Base-by-base conservation (phyloP, 2,797 vertebrate species). In the Manis crassicaudata region DNA sequence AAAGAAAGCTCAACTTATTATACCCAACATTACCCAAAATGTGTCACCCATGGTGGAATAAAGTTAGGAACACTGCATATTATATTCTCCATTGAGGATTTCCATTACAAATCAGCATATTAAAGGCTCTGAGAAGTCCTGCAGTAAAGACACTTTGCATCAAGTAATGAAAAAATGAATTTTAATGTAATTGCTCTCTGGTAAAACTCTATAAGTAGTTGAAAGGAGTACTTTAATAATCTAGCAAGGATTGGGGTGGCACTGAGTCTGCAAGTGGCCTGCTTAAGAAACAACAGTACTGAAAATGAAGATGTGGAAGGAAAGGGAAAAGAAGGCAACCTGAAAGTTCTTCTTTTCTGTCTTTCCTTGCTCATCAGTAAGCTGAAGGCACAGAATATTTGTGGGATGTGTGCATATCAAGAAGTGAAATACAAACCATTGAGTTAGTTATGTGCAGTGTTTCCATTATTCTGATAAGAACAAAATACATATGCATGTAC, bases 401-500 rank as follows among this genome's bases (percentile, higher is more conserved):
- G 54, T 43, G 72, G 65, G 58, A 52, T 68, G 7, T 11, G 43
- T 18, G 60, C 77, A 8, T 62, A 54, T 80, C 82, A 75, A 80
- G 82, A 84, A 80, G 54, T n/a, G 72, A 83, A 86, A 56, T 65
- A 50, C 40, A 83, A 91, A 62, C 7, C 63, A 21, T 40, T 35
- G 50, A 79, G 18, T 72, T 93, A 18, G 12, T 87, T 35, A 25
- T 91, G 88, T 17, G n/a, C 35, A 27, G 17, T 35, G 29, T 88
- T 58, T 77, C 27, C 58, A 32, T 43, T 62, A 43, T 60, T 94
- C 76, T 77, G 67, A 16, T 40, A 65, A 54, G 81, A 82, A 92
- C 54, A 76, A 92, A 70, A 92, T 83, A 25, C 75, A 50, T 87
- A 79, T 76, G 85, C 81, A 92, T 40, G 16, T 6, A 92, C 27